Evolutionary conservation across 2,888 invertebrate genomes (phyloP).

Genomic region (Lasioglossum calceatum): DNA sequence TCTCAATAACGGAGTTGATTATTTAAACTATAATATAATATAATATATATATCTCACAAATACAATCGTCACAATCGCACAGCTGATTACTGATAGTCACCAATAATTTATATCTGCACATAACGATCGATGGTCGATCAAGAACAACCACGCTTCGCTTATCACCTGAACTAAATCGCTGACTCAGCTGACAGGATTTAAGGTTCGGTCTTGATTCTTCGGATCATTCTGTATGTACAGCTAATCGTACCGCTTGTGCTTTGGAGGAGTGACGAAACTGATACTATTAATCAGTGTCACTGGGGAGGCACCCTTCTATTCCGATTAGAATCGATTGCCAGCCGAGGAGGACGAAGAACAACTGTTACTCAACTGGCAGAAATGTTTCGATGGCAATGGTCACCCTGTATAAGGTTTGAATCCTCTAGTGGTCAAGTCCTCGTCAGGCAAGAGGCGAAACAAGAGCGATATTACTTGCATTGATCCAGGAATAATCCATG

Average conservation of each 20-base stretch:
- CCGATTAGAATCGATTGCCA: background rate
- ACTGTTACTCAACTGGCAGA: background rate
- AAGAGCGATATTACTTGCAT: background rate
- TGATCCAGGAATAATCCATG: too few species aligned
- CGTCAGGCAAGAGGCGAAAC: background rate
- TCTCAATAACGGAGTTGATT: background rate
- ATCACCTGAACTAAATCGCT: background rate
- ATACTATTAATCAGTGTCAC: constrained; percentile 9
- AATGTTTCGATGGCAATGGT: background rate
- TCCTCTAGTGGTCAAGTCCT: background rate
- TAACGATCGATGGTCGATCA: background rate
- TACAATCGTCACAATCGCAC: background rate
- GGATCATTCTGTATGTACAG: background rate
- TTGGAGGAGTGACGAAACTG: constrained; percentile 9
- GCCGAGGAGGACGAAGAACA: background rate
- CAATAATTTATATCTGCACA: background rate
- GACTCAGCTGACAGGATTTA: background rate
- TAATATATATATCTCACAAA: background rate
- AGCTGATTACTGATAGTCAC: constrained; percentile 1
- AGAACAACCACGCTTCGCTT: constrained; percentile 13
- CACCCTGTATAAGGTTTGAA: background rate
- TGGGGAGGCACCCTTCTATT: background rate
- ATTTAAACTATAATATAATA: background rate
- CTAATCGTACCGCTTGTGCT: constrained; percentile 24
- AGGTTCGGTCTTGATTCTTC: background rate